Conservation (phyloP, 2,113 vertebrate genomes). For the Tretioscincus oriximinensis region DNA sequence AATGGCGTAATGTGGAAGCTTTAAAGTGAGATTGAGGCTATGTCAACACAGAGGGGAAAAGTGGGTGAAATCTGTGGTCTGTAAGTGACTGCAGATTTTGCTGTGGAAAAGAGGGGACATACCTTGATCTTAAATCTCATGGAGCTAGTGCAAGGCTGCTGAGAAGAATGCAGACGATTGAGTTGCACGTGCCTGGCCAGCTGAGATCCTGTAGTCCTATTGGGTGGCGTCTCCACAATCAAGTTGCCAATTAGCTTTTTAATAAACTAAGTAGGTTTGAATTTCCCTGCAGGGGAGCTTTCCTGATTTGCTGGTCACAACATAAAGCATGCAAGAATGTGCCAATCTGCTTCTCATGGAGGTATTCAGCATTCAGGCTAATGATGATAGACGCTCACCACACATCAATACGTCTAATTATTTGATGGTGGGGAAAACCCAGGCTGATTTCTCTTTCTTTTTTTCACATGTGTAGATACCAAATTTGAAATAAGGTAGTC, state of each 20-base stretch:
- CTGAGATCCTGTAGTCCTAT: too few relatives aligned
- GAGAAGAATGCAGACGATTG: too few relatives aligned
- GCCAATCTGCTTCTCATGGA: constrained; percentile 10
- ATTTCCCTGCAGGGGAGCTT: constrained; percentile 6
- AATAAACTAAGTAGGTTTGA: constrained; percentile 19
- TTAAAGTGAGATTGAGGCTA: too few relatives aligned
- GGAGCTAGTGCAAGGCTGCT: too few relatives aligned
- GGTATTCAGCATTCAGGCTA: constrained; percentile 1
- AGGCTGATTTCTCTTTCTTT: too few relatives aligned
- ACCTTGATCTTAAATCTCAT: too few relatives aligned
- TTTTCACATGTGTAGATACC: not conserved
- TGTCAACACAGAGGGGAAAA: too few relatives aligned
- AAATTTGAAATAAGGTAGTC: not conserved
- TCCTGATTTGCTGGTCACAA: constrained; percentile 2
- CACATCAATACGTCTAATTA: not conserved
- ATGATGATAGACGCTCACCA: constrained; percentile 18
- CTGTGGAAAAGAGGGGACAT: too few relatives aligned
- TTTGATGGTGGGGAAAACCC: not conserved
- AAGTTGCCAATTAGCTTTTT: constrained; percentile 25
- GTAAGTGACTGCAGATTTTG: too few relatives aligned
- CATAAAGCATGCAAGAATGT: constrained; percentile 1
- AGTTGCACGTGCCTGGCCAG: too few relatives aligned
- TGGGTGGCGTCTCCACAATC: not conserved
- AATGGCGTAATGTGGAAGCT: not conserved
- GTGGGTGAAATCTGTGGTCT: too few relatives aligned